Evolutionary conservation across 2,888 invertebrate species (phyloP).

Genomic region (Tachina lurida): DNA sequence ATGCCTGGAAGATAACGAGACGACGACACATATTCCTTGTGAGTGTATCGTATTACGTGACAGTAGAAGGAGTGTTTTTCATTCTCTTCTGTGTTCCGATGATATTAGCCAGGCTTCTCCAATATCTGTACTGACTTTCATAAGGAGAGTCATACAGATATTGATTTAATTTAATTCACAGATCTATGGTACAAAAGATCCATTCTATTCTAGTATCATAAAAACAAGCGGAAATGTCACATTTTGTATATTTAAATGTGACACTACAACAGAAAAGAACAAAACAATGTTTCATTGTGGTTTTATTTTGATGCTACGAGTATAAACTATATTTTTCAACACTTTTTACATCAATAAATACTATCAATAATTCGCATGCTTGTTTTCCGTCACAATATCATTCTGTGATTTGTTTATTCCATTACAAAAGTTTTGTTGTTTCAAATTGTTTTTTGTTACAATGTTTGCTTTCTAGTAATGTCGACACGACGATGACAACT

Average conservation of each 20-base stretch:
- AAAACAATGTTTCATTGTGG: conserved; percentile 21
- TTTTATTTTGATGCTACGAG: conserved; percentile 4
- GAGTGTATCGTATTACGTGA: too few species aligned
- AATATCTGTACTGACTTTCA: too few species aligned
- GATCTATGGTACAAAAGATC: too few species aligned
- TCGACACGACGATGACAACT: conserved; percentile 42
- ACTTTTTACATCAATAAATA: conserved; percentile 53
- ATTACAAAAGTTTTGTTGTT: conserved; percentile 61
- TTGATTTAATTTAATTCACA: too few species aligned
- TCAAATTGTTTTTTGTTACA: conserved; percentile 16
- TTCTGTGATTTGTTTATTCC: conserved; percentile 64
- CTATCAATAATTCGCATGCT: conserved; percentile 65
- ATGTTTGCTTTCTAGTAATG: conserved; percentile 26
- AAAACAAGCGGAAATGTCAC: conserved; percentile 57
- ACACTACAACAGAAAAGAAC: not conserved
- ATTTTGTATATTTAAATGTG: conserved; percentile 49
- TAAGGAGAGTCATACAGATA: too few species aligned
- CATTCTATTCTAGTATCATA: too few species aligned
- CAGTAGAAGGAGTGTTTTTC: too few species aligned
- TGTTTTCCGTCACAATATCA: conserved; percentile 62
- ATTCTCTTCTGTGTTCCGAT: too few species aligned
- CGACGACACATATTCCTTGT: too few species aligned
- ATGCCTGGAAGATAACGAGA: too few species aligned
- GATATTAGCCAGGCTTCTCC: too few species aligned
- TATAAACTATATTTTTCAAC: conserved; percentile 10